Percentiles rank a stretch among this genome's conserved stretches.
Conservation (phyloP, 2,113 vertebrate species). For the Alosa alosa region DNA sequence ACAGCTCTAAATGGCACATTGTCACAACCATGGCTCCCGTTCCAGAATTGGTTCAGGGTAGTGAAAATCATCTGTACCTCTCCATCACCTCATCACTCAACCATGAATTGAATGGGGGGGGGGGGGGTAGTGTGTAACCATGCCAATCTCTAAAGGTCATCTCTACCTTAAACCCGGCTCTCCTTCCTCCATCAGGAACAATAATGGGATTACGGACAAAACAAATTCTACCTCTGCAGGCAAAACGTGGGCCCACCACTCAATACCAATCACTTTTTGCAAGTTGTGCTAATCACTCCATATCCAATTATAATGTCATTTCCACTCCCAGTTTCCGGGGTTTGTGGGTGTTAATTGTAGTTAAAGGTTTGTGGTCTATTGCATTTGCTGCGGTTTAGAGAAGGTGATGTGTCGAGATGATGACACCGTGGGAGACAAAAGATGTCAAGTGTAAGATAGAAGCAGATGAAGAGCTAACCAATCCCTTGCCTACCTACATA, state of each 20-base stretch:
- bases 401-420: constrained; percentile 27
- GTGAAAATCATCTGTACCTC: neutral
- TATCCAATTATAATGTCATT: constrained; percentile 51
- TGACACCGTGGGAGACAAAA: constrained; percentile 28
- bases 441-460: too few relatives aligned
- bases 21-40: neutral
- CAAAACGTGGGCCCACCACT: constrained; percentile 41
- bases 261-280: constrained; percentile 38
- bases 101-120: neutral
- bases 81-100: neutral
- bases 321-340: constrained; percentile 42
- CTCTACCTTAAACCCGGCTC: constrained; percentile 38
- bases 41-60: neutral
- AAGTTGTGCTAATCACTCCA: constrained; percentile 44
- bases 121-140: constrained; percentile 15
- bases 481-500: constrained; percentile 6
- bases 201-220: constrained; percentile 26
- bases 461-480: neutral
- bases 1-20: neutral
- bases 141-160: constrained; percentile 44
- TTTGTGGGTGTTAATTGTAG: constrained; percentile 44
- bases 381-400: constrained; percentile 38
- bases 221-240: constrained; percentile 30
- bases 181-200: constrained; percentile 18
- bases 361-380: constrained; percentile 44